Evolutionary conservation across 2,888 invertebrate genomes (phyloP), one percentile per base, ranked within the genome.

Genomic region (Platycheirus albimanus): DNA sequence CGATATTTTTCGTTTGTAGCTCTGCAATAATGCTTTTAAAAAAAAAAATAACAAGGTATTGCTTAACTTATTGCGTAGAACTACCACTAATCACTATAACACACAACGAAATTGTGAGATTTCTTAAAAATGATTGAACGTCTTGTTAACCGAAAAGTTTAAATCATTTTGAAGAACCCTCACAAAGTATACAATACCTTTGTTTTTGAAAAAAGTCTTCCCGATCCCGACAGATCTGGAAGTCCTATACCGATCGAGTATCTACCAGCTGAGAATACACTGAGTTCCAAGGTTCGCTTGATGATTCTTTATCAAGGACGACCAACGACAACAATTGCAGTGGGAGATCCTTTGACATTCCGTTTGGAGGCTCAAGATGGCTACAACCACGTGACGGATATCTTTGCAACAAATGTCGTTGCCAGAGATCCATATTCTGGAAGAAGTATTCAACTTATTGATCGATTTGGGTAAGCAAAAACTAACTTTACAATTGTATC

Each of bases 191-290:
- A 38, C 10, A 69, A 66, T 63, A 45, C 47, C 69, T 41, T 74
- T 51, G 70, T 76, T 71, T 52, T 81, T 54, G 86, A 86, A 93
- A 58, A 15, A 86, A 93, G 92, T 87, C 89, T 92, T 86, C 92
- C 91, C 76, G 90, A 92, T 88, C 88, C 92, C 87, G 92, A 92
- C 91, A 96, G 96, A 88, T 96, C 97, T 20, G 97, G 97, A 86
- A 96, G 97, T 87, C 97, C 97, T 0, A 97, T 97, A 85, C 97
- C 97, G 10, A 97, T 98, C 70, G 97, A 97, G 90, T 97, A 97
- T 89, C 92, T 98, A 5, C 97, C 97, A 17, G 97, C 97, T 11
- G 97, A 97, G 89, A 97, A 97, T 87, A 96, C 97, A 0, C 91
- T 98, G 38, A 97, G 97, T 89, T 97, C 97, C 0, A 95, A 96